Base-by-base conservation (phyloP, 1,140 invertebrate genomes). In the Leptinotarsa defecta region DNA sequence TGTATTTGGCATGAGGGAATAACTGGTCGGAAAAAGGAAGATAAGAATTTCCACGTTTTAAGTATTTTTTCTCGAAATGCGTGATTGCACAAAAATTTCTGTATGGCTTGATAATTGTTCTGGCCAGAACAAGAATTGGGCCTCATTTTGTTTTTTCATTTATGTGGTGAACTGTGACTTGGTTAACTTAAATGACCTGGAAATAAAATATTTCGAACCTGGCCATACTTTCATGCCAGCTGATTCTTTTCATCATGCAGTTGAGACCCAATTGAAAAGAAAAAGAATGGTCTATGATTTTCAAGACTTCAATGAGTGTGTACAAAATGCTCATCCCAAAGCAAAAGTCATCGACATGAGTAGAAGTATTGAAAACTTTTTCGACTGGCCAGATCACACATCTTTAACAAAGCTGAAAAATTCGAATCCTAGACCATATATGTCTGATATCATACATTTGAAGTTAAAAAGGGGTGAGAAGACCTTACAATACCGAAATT, bases 31-130 rank as follows among this genome's bases (percentile, higher is more conserved):
- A 65, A 65, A 65, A 65, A 80, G 43, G 71, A 80, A 61, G 77
- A 81, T 67, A 81, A 81, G 80, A 20, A 77, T 81, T 68, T 75
- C 71, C 20, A 77, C 77, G 3, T 79, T 76, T 49, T 78, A 77
- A 73, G 24, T 48, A 49, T 79, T 79, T 69, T 61, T 80, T 43
- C 15, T 79, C 8, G 22, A 72, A 67, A 48, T 76, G 63, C 43
- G 77, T 74, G 79, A 81, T 68, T 62, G 68, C 20, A 67, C 48
- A 64, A 48, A 70, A 48, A 68, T 79, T 49, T 43, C 74, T 48
- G 22, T 81, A 24, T 80, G 80, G 80, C 24, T 81, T 8, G 77
- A 80, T 75, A 81, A 81, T 57, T 81, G 79, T 77, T 80, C 74
- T 61, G 71, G 68, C 6, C 79, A 80, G 57, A 80, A 80, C 67